Percentiles rank a stretch among this genome's conserved stretches.
phyloP scores from a whole-genome alignment of 2,888 invertebrate genomes.

The Chrysolina americana region DNA sequence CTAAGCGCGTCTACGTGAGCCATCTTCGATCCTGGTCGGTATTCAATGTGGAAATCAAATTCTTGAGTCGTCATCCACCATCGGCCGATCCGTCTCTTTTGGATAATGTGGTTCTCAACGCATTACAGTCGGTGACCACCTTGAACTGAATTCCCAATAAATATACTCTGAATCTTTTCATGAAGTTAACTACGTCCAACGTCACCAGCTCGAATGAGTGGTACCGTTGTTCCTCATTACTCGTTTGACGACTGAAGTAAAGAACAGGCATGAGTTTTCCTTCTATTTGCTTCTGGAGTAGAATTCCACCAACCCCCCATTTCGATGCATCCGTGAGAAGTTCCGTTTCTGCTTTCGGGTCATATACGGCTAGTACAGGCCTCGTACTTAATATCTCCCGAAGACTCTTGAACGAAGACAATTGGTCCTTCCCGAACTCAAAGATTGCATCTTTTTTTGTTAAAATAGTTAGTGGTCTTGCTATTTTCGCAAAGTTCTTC shows the following conservation, averaged over 20 bases:
- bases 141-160: slow-evolving; percentile 54
- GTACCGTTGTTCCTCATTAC: slow-evolving; percentile 50
- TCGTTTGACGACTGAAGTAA: slow-evolving; percentile 41
- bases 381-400: slow-evolving; percentile 28
- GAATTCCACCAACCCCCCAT: slow-evolving; percentile 41
- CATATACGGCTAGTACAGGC: slow-evolving; percentile 51
- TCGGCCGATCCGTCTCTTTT: slow-evolving; percentile 59
- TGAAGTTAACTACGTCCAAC: slow-evolving; percentile 58
- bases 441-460: slow-evolving; percentile 34
- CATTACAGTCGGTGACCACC: slow-evolving; percentile 60
- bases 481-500: no score
- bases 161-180: slow-evolving; percentile 56
- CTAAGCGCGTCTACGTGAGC: slow-evolving; percentile 50
- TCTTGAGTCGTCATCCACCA: slow-evolving; percentile 59
- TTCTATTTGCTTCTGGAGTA: slow-evolving; percentile 39
- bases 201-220: slow-evolving; percentile 59
- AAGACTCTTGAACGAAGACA: slow-evolving; percentile 22
- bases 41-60: slow-evolving; percentile 45
- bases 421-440: slow-evolving; percentile 31
- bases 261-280: slow-evolving; percentile 30
- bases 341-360: slow-evolving; percentile 47
- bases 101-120: slow-evolving; percentile 53
- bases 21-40: slow-evolving; percentile 25
- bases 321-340: slow-evolving; percentile 50
- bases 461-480: no score